Conservation (phyloP, 2,888 invertebrate genomes). For the Sycophila texana region DNA sequence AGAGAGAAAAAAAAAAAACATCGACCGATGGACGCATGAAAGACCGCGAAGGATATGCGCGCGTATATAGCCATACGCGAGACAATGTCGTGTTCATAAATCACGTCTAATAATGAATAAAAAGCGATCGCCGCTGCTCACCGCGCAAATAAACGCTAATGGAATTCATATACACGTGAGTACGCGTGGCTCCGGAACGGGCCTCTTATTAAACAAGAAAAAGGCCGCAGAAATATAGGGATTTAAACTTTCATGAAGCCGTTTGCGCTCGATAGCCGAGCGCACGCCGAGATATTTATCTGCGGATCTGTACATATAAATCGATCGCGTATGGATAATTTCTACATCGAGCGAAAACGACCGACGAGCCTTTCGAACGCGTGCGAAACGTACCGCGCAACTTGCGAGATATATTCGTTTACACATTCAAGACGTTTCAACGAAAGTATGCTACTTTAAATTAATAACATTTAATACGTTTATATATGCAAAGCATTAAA, state of each 20-base stretch:
- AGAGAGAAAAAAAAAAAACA: background rate
- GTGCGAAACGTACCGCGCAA: too few relatives aligned
- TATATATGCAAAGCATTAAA: too few relatives aligned
- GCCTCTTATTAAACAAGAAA: conserved; percentile 45
- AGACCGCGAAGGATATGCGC: conserved; percentile 14
- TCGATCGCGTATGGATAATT: conserved; percentile 20
- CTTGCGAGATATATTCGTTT: too few relatives aligned
- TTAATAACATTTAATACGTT: too few relatives aligned
- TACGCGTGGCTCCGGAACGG: background rate
- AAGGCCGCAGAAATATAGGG: conserved; percentile 46
- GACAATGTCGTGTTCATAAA: conserved; percentile 55
- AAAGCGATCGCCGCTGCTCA: conserved; percentile 37
- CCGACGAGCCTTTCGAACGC: background rate
- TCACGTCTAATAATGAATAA: conserved; percentile 56
- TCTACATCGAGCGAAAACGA: conserved; percentile 16
- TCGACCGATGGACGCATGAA: conserved; percentile 18
- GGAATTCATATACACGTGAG: conserved; percentile 43
- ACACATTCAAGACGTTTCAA: too few relatives aligned
- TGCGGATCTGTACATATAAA: conserved; percentile 1
- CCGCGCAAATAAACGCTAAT: conserved; percentile 45
- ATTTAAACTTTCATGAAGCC: conserved; percentile 51
- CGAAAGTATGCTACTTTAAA: too few relatives aligned
- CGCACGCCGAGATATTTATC: background rate
- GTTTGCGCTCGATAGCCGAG: conserved; percentile 9
- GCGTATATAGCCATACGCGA: background rate